Percentiles rank a stretch among this genome's conserved stretches.
Evolutionary conservation across 2,888 invertebrate species (phyloP).

Genomic region (Slavum lentiscoides): DNA sequence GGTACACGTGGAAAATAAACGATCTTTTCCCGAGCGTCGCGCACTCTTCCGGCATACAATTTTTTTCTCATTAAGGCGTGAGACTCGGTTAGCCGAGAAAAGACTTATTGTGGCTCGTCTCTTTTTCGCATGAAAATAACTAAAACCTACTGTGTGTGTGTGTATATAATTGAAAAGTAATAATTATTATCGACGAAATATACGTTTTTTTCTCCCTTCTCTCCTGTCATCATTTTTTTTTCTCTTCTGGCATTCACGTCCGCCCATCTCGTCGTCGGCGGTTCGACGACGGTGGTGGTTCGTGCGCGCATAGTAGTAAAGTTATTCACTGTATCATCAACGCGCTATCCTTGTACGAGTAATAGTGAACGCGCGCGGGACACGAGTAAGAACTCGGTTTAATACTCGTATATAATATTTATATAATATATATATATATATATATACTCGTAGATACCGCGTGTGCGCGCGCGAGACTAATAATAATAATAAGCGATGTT

Average conservation of each 20-base stretch:
- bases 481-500: conserved; percentile 40
- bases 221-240: conserved; percentile 24
- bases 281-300: neutral
- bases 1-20: too few species aligned
- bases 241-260: neutral
- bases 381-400: neutral
- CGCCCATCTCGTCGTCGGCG: conserved; percentile 28
- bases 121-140: too few species aligned
- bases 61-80: too few species aligned
- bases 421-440: too few species aligned
- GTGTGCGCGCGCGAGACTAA: neutral
- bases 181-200: conserved; percentile 3
- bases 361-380: neutral
- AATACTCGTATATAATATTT: too few species aligned
- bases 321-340: neutral
- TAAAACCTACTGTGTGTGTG: neutral
- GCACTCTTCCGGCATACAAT: too few species aligned
- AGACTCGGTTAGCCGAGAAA: too few species aligned
- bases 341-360: too few species aligned
- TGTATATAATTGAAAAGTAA: conserved; percentile 7
- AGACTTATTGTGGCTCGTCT: too few species aligned
- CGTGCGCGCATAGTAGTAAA: too few species aligned
- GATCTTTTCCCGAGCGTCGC: too few species aligned
- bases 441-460: neutral
- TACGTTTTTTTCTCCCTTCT: neutral